These are phyloP conservation scores for Nematolebias whitei DNA, from an alignment of 2,113 vertebrate species.

Conservation along the genomic window DNA sequence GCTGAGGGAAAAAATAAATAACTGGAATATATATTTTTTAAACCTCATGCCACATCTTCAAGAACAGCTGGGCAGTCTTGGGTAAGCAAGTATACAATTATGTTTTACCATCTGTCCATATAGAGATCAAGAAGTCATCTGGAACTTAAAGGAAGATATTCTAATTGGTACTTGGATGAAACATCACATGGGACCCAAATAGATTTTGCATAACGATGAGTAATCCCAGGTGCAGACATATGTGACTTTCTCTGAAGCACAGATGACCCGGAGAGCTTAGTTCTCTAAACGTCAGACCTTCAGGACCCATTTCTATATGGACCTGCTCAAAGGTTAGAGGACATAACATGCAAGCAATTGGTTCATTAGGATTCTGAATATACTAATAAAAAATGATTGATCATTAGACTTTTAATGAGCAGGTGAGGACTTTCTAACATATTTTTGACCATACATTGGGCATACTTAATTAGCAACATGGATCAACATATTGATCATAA, in stretches of 20 bases:
- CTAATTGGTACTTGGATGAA: conserved; percentile 62
- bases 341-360: conserved; percentile 46
- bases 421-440: conserved; percentile 38
- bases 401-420: conserved; percentile 71
- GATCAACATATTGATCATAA: conserved; percentile 28
- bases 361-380: conserved; percentile 37
- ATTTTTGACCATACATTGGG: conserved; percentile 38
- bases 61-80: conserved; percentile 33
- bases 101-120: conserved; percentile 65
- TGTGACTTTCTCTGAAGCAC: conserved; percentile 39
- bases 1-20: conserved; percentile 32
- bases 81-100: conserved; percentile 60
- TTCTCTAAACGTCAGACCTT: conserved; percentile 59
- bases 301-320: conserved; percentile 11
- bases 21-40: conserved; percentile 39
- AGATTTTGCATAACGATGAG: conserved; percentile 67
- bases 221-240: conserved; percentile 31
- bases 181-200: conserved; percentile 53
- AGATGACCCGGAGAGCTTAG: conserved; percentile 49
- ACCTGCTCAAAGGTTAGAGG: conserved; percentile 40
- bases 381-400: conserved; percentile 58
- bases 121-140: conserved; percentile 46
- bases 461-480: conserved; percentile 54
- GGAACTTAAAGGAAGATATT: conserved; percentile 54
- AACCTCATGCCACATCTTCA: conserved; percentile 47